Evolutionary conservation across 2,888 invertebrate genomes (phyloP).

Genomic region (Meteorus cinctellus): DNA sequence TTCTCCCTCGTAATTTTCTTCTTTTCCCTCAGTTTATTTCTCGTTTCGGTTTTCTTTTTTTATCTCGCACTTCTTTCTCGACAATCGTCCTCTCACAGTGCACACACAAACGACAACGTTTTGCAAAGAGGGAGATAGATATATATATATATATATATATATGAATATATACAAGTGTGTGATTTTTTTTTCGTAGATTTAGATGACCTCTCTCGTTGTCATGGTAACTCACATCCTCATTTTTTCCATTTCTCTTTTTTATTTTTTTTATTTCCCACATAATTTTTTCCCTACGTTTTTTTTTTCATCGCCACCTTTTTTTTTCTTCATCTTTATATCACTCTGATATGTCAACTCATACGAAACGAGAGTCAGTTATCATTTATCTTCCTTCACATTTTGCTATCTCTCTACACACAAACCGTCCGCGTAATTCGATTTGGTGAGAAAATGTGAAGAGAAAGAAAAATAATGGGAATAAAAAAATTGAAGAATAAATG

Average conservation of each 20-base stretch:
- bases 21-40: neutral
- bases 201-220: constrained; percentile 64
- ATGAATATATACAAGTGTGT: neutral
- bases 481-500: neutral
- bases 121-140: constrained; percentile 31
- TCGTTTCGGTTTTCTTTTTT: neutral
- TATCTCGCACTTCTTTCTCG: constrained; percentile 1
- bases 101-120: neutral
- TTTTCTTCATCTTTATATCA: constrained; percentile 4
- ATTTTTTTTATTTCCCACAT: neutral
- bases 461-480: neutral
- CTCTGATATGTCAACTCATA: constrained; percentile 3
- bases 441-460: neutral
- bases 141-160: neutral
- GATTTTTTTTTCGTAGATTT: constrained; percentile 60
- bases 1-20: constrained; percentile 22
- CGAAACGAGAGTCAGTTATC: constrained; percentile 16
- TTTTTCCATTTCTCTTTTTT: neutral
- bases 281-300: neutral
- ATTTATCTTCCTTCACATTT: constrained; percentile 14
- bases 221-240: constrained; percentile 60
- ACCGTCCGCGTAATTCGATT: constrained; percentile 8
- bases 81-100: neutral
- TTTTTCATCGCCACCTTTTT: constrained; percentile 1
- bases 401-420: neutral